Percentiles rank a stretch among this genome's conserved stretches.
These are phyloP conservation scores for Turritopsis rubra DNA, from an alignment of 30 jellyfish, hydroid and myxozoan genomes.

Conservation along the genomic window DNA sequence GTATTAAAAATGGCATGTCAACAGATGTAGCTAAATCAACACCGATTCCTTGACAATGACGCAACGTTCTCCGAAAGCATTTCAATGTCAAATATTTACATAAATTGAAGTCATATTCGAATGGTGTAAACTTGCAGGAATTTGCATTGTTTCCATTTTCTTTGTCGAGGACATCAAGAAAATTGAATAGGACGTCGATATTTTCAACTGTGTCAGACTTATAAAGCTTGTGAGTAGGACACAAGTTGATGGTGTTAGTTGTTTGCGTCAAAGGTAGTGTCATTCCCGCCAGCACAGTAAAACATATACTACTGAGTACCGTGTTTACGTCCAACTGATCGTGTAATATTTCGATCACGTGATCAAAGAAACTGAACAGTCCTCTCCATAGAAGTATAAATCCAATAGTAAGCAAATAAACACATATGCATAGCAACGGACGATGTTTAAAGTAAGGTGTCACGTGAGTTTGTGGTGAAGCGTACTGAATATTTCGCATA, in stretches of 20 bases:
- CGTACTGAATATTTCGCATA: neutral
- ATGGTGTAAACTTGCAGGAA: neutral
- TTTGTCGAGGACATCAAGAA: neutral
- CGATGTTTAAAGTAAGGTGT: neutral
- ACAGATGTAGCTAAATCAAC: neutral
- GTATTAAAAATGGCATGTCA: neutral
- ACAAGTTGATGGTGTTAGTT: neutral
- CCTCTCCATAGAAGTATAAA: neutral
- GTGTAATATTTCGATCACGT: neutral
- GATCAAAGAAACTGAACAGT: neutral
- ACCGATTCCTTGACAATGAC: neutral
- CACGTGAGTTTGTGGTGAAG: neutral
- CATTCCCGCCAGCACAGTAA: neutral
- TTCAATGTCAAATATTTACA: neutral
- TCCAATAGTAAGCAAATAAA: neutral
- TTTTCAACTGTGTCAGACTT: neutral
- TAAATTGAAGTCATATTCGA: neutral
- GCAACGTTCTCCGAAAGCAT: neutral
- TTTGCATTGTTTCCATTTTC: neutral
- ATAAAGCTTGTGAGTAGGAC: constrained; percentile 12
- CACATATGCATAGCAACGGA: neutral
- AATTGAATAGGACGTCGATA: neutral
- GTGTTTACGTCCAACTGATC: neutral
- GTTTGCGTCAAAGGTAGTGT: neutral
- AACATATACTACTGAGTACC: neutral